These are phyloP conservation scores for Allacma fusca DNA, from an alignment of 2,888 invertebrate species.

Conservation along the genomic window DNA sequence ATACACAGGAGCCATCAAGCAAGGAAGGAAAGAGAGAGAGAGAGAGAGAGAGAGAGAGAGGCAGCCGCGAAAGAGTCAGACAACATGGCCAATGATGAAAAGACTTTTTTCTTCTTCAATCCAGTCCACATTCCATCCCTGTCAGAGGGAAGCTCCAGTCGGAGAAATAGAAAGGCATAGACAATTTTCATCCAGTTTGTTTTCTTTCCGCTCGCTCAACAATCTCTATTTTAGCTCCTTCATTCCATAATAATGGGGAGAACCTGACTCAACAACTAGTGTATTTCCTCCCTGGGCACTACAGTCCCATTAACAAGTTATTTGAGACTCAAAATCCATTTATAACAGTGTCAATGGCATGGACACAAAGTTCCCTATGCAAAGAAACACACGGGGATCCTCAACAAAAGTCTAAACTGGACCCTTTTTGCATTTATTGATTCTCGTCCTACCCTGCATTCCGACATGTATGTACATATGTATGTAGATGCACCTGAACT, in stretches of 20 bases:
- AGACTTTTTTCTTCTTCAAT: conserved; percentile 41
- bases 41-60: too few species aligned
- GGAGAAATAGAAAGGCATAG: conserved; percentile 16
- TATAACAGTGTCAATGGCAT: too few species aligned
- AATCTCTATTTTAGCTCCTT: conserved; percentile 37
- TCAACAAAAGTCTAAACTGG: too few species aligned
- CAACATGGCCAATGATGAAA: conserved; percentile 37
- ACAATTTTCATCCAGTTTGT: conserved; percentile 46
- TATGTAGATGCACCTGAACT: too few species aligned
- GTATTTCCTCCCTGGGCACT: neutral
- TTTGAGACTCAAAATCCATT: too few species aligned
- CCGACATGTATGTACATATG: too few species aligned
- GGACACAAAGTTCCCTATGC: too few species aligned
- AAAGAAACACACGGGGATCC: too few species aligned
- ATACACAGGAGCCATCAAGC: conserved; percentile 1
- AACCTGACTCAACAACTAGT: too few species aligned
- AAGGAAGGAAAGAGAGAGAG: too few species aligned
- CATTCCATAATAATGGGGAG: neutral
- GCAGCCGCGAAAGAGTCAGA: conserved; percentile 13
- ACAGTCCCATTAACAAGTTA: neutral
- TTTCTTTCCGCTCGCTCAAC: conserved; percentile 44
- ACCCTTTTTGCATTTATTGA: too few species aligned
- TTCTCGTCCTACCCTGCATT: too few species aligned
- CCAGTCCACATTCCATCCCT: conserved; percentile 44
- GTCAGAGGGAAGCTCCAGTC: conserved; percentile 35